Percentiles rank a stretch among this genome's conserved stretches.
Conservation (phyloP, 1,140 invertebrate genomes). For the Drosophila tropicalis region DNA sequence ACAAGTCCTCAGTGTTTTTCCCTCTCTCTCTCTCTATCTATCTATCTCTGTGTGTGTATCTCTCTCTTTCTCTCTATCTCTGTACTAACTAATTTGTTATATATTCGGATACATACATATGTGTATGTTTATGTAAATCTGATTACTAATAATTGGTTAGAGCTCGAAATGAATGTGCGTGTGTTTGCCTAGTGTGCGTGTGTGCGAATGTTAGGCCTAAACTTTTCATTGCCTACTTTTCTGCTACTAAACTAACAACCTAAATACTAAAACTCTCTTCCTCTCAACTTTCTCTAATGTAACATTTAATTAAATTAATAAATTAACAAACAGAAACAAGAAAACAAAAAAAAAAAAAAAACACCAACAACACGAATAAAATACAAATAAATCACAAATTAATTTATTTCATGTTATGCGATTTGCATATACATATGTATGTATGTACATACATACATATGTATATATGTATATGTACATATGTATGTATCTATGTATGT, state of each 20-base stretch:
- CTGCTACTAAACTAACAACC: not conserved
- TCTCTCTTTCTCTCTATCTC: conserved; percentile 27
- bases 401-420: conserved; percentile 12
- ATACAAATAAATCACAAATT: conserved; percentile 7
- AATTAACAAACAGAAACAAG: not conserved
- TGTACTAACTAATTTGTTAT: conserved; percentile 18
- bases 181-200: not conserved
- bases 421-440: not conserved
- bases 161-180: conserved; percentile 1
- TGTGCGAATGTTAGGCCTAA: conserved; percentile 3
- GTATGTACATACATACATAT: conserved; percentile 14
- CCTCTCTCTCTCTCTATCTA: conserved; percentile 23
- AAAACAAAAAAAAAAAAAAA: not conserved
- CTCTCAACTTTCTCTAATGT: conserved; percentile 2
- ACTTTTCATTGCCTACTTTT: conserved; percentile 13
- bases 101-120: not conserved
- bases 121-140: not conserved
- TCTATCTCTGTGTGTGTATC: conserved; percentile 22
- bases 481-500: conserved; percentile 28
- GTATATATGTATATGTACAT: not conserved
- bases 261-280: not conserved
- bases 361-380: not conserved
- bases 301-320: not conserved
- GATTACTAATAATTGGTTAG: not conserved
- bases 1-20: conserved; percentile 14